Evolutionary conservation across 2,797 vertebrate species (phyloP), one percentile per base, ranked within the genome.

Genomic region (Phoebastria nigripes): DNA sequence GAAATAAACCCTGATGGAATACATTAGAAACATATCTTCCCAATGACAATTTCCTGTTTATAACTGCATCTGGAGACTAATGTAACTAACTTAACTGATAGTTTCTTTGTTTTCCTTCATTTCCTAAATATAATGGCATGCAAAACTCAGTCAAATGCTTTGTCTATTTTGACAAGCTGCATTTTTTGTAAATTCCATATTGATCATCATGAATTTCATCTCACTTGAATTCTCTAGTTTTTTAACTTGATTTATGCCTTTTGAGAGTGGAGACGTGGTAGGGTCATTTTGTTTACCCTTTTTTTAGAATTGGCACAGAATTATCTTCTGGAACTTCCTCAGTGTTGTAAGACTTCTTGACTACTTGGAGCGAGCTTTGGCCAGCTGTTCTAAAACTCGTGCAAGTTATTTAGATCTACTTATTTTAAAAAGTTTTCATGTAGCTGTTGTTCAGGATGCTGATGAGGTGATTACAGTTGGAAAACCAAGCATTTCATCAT

Each of bases 1-100:
- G 87, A 94, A 96, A 94, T 85, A 94, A 94, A 66, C 31, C n/a
- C 93, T 94, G 92, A 92, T 97, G 96, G 95, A 94, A 94, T 90
- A 76, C 84, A 94, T 97, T 96, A 94, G 87, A 94, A 93, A 87
- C 92, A 97, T 95, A 97, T 76, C 96, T 97, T 96, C 90, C 74
- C 74, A 82, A 77, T 96, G 93, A 97, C 92, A 82, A 61, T 93
- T 96, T 96, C 96, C 96, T 97, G 96, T 96, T 96, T 97, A 92
- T 94, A 77, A n/a, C 90, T 95, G 62, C 93, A 92, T 95, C 94
- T 96, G 96, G 94, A 95, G 71, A 84, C 71, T 72, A 90, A 92
- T 96, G 70, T 82, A 93, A 49, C 95, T 70, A 94, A 73, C 70
- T 87, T 87, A 82, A 92, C 85, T 72, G 85, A 72, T 76, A 11